A percentile compares a stretch with the other conserved stretches of the same genome.
Conservation (phyloP, 2,888 invertebrate species). For the Synergus laeviventris region DNA sequence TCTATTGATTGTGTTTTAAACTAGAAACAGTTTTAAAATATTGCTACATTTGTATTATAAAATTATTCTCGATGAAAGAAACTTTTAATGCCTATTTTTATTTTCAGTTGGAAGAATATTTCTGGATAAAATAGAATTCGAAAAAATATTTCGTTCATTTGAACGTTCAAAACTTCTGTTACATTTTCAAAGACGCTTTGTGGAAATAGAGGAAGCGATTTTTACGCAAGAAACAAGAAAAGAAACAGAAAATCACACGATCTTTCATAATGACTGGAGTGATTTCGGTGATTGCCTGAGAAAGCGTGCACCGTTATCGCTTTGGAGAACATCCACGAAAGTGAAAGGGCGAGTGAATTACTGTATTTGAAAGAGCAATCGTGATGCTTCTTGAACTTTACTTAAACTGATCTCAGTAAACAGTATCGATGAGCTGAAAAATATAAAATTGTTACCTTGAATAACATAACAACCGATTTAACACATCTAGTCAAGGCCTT, state of each 20-base stretch:
- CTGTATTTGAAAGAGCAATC: constrained; percentile 30
- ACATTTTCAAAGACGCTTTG: not conserved
- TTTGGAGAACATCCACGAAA: constrained; percentile 37
- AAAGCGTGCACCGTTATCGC: constrained; percentile 33
- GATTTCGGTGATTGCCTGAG: constrained; percentile 38
- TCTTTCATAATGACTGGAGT: constrained; percentile 30
- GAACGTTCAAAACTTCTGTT: no score
- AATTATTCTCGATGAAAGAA: no score
- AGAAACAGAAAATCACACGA: constrained; percentile 17
- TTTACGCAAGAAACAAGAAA: constrained; percentile 13
- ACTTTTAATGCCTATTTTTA: no score
- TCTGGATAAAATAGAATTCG: no score
- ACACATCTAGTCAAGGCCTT: constrained; percentile 13
- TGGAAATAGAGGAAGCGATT: constrained; percentile 3
- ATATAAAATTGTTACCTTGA: constrained; percentile 5
- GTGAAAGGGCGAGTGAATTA: constrained; percentile 34
- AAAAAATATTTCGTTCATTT: no score
- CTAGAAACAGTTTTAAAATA: no score
- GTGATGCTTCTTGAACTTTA: constrained; percentile 29
- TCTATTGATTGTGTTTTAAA: no score
- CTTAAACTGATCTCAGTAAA: not conserved
- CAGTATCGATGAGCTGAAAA: constrained; percentile 4
- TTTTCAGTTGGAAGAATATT: no score
- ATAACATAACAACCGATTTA: constrained; percentile 24
- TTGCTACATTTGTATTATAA: no score